A percentile compares a stretch with the other conserved stretches of the same genome.
Evolutionary conservation across 1,140 invertebrate species (phyloP).

Genomic region (Calephelis virginiensis): DNA sequence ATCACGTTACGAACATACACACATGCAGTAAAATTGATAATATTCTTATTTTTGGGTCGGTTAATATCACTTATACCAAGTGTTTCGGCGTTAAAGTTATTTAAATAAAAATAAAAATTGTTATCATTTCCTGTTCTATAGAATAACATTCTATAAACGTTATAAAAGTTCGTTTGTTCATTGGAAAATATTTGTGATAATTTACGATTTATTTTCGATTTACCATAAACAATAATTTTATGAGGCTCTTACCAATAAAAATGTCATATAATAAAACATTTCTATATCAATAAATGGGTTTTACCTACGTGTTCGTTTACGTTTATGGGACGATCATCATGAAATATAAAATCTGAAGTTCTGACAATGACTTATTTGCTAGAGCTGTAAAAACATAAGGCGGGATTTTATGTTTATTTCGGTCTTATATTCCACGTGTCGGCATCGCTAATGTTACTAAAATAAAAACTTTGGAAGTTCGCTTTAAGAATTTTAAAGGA

Average conservation of each 20-base stretch:
- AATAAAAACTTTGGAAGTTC: conserved; percentile 39
- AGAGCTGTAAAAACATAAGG: conserved; percentile 58
- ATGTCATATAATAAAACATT: conserved; percentile 11
- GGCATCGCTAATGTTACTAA: conserved; percentile 53
- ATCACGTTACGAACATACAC: no score
- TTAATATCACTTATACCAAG: no score
- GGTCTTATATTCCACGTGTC: conserved; percentile 63
- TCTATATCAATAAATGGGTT: conserved; percentile 46
- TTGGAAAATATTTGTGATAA: no score
- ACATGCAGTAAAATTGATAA: no score
- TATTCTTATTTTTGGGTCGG: no score
- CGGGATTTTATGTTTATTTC: conserved; percentile 62
- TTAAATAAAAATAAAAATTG: no score
- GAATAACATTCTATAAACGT: no score
- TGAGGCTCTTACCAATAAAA: neutral
- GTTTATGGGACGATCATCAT: conserved; percentile 54
- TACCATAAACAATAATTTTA: neutral
- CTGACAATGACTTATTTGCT: conserved; percentile 66
- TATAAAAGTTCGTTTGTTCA: no score
- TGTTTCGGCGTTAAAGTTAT: no score
- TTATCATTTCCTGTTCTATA: no score
- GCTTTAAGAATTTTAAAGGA: no score
- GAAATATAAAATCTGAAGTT: conserved; percentile 45
- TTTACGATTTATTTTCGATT: no score
- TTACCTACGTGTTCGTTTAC: conserved; percentile 38